Evolutionary conservation across 1,140 invertebrate species (phyloP).

Genomic region (Eueides isabella): DNA sequence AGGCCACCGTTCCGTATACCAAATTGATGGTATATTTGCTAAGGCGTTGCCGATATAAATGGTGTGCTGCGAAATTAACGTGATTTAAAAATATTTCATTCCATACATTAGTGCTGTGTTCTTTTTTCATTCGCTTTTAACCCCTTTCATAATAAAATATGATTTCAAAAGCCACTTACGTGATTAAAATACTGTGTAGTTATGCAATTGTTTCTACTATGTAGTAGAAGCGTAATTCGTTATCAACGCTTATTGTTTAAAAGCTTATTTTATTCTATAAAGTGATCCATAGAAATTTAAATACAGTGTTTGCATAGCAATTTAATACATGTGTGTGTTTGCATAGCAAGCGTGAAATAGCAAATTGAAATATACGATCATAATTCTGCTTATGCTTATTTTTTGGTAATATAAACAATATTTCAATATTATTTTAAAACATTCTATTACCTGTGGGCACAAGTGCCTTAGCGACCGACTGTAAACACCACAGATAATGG

Average conservation of each 20-base stretch:
- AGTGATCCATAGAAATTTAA: background rate
- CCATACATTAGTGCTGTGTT: background rate
- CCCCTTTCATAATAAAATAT: constrained; percentile 11
- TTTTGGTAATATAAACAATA: too few relatives aligned
- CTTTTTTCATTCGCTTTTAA: constrained; percentile 24
- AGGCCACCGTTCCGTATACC: constrained; percentile 57
- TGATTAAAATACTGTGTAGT: constrained; percentile 28
- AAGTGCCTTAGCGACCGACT: too few relatives aligned
- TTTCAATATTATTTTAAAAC: background rate
- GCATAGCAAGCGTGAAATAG: background rate
- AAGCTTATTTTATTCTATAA: constrained; percentile 14
- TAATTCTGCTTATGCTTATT: background rate
- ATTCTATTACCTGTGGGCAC: too few relatives aligned
- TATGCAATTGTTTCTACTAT: constrained; percentile 18
- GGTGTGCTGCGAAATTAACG: constrained; percentile 40
- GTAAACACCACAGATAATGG: too few relatives aligned
- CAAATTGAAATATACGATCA: too few relatives aligned
- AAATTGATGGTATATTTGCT: constrained; percentile 69
- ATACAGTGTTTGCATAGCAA: background rate
- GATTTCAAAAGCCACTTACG: constrained; percentile 29
- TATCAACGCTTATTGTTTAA: constrained; percentile 16
- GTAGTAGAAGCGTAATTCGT: constrained; percentile 12
- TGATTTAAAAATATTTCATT: constrained; percentile 31
- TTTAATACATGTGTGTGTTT: background rate
- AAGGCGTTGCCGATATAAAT: constrained; percentile 65